Evolutionary conservation across 2,797 vertebrate genomes (phyloP), one percentile per base, ranked within the genome.

Genomic region (Ctenopoma multispine): DNA sequence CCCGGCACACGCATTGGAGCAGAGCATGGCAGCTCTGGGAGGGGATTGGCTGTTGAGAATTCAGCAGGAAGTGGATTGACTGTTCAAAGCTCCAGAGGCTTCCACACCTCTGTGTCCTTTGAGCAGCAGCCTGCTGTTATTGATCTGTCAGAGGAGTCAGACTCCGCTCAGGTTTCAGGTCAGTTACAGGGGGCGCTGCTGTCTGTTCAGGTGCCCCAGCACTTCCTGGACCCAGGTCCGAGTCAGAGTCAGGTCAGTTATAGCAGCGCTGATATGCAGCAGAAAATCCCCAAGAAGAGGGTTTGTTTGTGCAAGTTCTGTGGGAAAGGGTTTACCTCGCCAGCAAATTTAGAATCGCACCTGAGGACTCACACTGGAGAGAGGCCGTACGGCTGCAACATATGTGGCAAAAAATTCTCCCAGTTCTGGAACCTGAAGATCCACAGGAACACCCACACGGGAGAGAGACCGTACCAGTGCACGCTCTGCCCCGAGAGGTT

Each of bases 391-490:
- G 87, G 85, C 27, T 93, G 91, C 60, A 76, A 7, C 50, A 69
- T 90, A 23, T 93, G 92, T 5, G 90, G 92, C 21, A 92, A 92
- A 72, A 87, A 87, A 6, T 93, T 92, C 81, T 90, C 90, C 43
- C 92, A 93, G 87, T 88, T 89, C 56, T 92, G 92, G 87, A 92
- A 92, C 83, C 79, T 93, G 68, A 93, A 92, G 72, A 92, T 92
- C 71, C 92, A 93, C 72, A 75, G 75, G 50, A 83, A 92, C 73
- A 91, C 90, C 69, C 92, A 93, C 87, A 92, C 91, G 0, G 91
- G 91, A 20, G 91, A 93, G 81, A 78, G 91, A 56, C 92, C 91
- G 0, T 92, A 92, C 77, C 66, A 80, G 65, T 92, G 92, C 53
- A 23, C 46, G 0, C 79, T 84, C 18, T 93, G 92, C 51, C 71